phyloP scores from a whole-genome alignment of 2,113 vertebrate species.

The Pelvicachromis taeniatus region DNA sequence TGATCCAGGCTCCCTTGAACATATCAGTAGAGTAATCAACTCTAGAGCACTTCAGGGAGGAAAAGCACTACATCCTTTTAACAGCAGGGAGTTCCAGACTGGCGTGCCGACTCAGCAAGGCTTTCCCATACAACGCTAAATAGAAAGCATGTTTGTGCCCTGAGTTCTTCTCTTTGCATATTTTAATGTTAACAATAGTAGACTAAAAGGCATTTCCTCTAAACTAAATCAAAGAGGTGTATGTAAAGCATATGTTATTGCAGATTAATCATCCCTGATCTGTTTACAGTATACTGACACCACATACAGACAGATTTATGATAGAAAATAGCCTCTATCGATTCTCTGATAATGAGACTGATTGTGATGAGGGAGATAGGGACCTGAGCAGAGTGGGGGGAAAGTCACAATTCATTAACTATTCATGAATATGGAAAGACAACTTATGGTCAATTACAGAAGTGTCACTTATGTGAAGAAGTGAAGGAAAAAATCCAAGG shows the following conservation, averaged over 20 bases:
- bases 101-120: constrained; percentile 28
- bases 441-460: constrained; percentile 57
- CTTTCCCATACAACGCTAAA: constrained; percentile 9
- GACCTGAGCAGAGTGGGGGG: background rate
- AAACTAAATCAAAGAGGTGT: background rate
- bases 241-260: background rate
- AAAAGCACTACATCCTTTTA: constrained; percentile 45
- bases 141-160: constrained; percentile 30
- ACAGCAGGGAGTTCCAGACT: constrained; percentile 57
- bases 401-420: constrained; percentile 54
- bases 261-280: constrained; percentile 14
- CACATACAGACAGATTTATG: constrained; percentile 43
- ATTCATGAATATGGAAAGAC: constrained; percentile 63
- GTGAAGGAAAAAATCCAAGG: constrained; percentile 51
- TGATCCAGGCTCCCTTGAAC: constrained; percentile 42
- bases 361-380: constrained; percentile 35
- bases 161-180: background rate
- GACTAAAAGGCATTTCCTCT: background rate
- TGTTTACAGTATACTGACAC: constrained; percentile 35
- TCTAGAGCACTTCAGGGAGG: constrained; percentile 47
- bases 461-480: constrained; percentile 51
- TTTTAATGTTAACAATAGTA: background rate
- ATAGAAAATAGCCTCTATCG: constrained; percentile 44
- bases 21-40: constrained; percentile 60
- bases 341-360: constrained; percentile 48